These are phyloP conservation scores for Lonchura striata DNA, from an alignment of 2,113 vertebrate genomes.

Conservation along the genomic window DNA sequence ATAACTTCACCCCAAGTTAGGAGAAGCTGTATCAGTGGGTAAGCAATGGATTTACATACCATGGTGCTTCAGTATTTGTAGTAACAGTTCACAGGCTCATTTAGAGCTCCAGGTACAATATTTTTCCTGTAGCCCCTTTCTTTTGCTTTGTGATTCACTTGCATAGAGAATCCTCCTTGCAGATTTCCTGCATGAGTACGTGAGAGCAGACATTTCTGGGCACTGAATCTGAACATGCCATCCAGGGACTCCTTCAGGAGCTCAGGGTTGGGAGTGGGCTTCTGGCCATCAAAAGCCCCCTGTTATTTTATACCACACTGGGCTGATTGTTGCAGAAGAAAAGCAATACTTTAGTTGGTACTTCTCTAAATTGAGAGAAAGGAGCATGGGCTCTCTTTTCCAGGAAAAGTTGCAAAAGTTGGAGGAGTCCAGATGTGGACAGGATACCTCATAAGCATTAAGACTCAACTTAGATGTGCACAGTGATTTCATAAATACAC, in stretches of 20 bases:
- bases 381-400: not conserved
- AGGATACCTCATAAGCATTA: fast-evolving
- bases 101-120: not conserved
- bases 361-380: not conserved
- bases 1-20: not conserved
- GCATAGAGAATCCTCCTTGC: not conserved
- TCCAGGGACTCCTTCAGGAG: not conserved
- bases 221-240: fast-evolving
- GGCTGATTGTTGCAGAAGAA: not conserved
- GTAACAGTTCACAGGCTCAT: not conserved
- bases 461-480: not conserved
- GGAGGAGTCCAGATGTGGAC: not conserved
- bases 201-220: not conserved
- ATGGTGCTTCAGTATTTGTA: not conserved
- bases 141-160: not conserved
- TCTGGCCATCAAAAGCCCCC: too few relatives aligned
- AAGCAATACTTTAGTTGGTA: not conserved
- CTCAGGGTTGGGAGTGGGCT: not conserved
- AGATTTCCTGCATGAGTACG: not conserved
- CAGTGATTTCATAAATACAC: not conserved
- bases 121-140: fast-evolving
- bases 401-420: not conserved
- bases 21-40: not conserved
- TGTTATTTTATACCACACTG: not conserved
- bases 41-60: not conserved